Evolutionary conservation across 2,888 invertebrate genomes (phyloP).

Genomic region (Amiota mariae): DNA sequence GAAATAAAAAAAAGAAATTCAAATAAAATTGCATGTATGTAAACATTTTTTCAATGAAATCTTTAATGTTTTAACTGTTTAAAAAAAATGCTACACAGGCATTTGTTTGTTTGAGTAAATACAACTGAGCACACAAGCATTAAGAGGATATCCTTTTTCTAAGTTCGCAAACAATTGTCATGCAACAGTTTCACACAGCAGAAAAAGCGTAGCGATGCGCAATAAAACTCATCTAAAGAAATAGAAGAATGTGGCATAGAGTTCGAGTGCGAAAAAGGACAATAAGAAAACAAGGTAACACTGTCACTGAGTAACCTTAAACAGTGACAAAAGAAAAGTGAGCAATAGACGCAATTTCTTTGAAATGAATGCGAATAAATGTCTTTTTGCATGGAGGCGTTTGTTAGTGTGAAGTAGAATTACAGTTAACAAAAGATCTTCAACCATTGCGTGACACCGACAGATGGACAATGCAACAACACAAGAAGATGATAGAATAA

Average conservation of each 20-base stretch:
- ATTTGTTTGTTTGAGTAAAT: no score
- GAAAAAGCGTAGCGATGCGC: neutral
- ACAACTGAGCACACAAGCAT: no score
- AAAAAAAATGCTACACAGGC: no score
- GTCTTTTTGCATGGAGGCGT: neutral
- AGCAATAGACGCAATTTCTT: neutral
- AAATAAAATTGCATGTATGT: neutral
- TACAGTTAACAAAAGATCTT: slow-evolving; percentile 36
- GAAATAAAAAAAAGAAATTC: neutral
- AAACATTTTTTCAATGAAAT: neutral
- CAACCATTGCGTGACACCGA: neutral
- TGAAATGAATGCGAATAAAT: neutral
- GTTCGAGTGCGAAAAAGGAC: neutral
- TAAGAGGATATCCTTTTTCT: no score
- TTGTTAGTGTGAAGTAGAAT: slow-evolving; percentile 24
- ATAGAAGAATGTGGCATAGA: neutral
- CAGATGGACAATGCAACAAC: no score
- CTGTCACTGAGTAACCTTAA: neutral
- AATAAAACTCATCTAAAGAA: slow-evolving; percentile 25
- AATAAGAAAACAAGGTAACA: neutral
- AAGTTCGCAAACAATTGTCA: no score
- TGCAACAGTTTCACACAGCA: slow-evolving; percentile 18
- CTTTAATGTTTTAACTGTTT: no score
- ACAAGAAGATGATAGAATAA: neutral
- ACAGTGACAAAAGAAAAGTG: slow-evolving; percentile 9